phyloP scores from a whole-genome alignment of 2,113 vertebrate species.

The Petaurus breviceps region DNA sequence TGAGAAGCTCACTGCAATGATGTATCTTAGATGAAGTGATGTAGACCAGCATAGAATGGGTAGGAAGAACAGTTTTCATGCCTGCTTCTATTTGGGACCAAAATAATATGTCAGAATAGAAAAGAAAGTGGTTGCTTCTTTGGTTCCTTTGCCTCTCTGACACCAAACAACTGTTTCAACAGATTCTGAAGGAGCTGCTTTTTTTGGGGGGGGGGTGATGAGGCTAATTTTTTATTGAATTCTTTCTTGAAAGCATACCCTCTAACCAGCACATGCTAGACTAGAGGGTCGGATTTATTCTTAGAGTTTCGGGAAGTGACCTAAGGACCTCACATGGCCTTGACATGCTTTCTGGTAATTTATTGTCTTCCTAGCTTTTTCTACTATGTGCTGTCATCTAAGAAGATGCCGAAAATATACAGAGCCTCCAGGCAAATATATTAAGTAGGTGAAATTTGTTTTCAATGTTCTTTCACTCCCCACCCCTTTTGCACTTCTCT shows the following conservation, averaged over 20 bases:
- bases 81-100: not conserved
- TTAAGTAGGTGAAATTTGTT: not conserved
- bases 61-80: not conserved
- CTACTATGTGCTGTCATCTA: not conserved
- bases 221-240: not conserved
- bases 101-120: not conserved
- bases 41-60: not conserved
- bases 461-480: not conserved
- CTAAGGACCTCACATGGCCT: not conserved
- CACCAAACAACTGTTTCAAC: not conserved
- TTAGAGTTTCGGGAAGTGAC: not conserved
- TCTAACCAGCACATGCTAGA: not conserved
- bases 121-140: not conserved
- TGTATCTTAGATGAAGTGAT: not conserved
- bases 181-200: not conserved
- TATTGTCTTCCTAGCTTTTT: not conserved
- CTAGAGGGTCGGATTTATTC: not conserved
- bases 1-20: not conserved
- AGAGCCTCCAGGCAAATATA: not conserved
- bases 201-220: not conserved
- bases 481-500: not conserved
- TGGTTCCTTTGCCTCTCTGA: not conserved
- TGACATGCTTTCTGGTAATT: not conserved
- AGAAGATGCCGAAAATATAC: not conserved
- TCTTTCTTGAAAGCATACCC: not conserved